Evolutionary conservation across 2,888 invertebrate species (phyloP), one percentile per base, ranked within the genome.

Genomic region (Caenorhabditis sp.): DNA sequence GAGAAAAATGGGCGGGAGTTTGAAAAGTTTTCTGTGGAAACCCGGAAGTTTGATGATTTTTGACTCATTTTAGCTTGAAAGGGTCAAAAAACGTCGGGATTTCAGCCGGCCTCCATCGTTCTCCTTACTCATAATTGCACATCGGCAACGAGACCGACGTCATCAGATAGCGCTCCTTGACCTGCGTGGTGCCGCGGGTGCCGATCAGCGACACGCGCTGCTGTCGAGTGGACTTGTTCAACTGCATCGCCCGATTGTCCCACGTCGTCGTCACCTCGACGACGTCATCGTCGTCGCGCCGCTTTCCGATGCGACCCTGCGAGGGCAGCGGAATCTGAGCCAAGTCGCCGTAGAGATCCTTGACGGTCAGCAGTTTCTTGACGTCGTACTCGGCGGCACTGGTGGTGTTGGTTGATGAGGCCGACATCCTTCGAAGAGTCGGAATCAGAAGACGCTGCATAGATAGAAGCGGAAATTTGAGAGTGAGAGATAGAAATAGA

Each of bases 321-420:
- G 80, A 75, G 2, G 86, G 82, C 19, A 85, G 75, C 3, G 89
- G 87, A 26, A 90, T 84, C 63, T 88, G 90, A 22, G 86, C 85
- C n/a, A 88, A 49, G 44, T 89, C 89, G 1, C 83, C 84, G 51
- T 88, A 88, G n/a, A 88, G 68, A 76, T 89, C 89, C 74, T 88
- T 89, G 64, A 89, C 76, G 41, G 80, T 83, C 69, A 87, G 85
- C 72, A 88, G 47, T 6, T 80, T 84, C 49, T 84, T 84, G 44
- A 87, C 86, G 59, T 87, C 87, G 61, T 77, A 80, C 58, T 84
- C 84, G 10, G 82, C 83, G n/a, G 85, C 84, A 16, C 58, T 76
- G 6, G 72, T 44, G 31, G 58, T 24, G 12, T 44, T 56, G 16
- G 54, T 54, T 26, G 76, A 56, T 6, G 77, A 12, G 19, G 80